These are phyloP conservation scores for Charina bottae DNA, from an alignment of 2,113 vertebrate species.

Conservation along the genomic window DNA sequence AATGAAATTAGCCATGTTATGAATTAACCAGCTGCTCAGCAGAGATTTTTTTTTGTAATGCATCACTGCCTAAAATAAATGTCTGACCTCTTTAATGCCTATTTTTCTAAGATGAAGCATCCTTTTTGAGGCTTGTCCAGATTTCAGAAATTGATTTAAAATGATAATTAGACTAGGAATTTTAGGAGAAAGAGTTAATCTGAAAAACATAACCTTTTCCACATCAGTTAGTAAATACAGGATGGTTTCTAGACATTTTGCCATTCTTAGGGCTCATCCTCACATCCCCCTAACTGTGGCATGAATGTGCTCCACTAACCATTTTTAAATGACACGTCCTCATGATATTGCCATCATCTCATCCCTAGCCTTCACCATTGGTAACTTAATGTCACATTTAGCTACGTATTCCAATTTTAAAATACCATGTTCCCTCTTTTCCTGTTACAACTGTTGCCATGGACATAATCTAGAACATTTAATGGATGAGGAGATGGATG, in stretches of 20 bases:
- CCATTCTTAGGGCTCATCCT: neutral
- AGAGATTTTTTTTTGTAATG: constrained; percentile 23
- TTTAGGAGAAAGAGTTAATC: neutral
- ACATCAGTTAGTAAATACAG: neutral
- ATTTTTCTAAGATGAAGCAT: neutral
- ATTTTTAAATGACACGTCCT: neutral
- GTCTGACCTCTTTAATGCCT: constrained; percentile 20
- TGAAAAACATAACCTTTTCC: neutral
- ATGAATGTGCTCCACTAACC: neutral
- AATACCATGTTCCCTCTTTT: neutral
- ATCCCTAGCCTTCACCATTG: neutral
- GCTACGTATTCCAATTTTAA: neutral
- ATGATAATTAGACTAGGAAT: neutral
- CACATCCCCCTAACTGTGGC: neutral
- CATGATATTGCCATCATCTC: neutral
- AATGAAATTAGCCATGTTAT: constrained; percentile 58
- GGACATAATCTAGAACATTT: neutral
- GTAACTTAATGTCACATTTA: neutral
- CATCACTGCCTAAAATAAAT: constrained; percentile 13
- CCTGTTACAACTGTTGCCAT: neutral
- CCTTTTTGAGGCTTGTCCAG: neutral
- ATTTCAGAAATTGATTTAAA: neutral
- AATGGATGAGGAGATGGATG: too few species aligned
- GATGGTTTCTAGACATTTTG: neutral
- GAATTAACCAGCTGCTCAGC: constrained; percentile 40